These are phyloP conservation scores for Catharus fuscescens DNA, from an alignment of 2,113 vertebrate species.

Conservation along the genomic window DNA sequence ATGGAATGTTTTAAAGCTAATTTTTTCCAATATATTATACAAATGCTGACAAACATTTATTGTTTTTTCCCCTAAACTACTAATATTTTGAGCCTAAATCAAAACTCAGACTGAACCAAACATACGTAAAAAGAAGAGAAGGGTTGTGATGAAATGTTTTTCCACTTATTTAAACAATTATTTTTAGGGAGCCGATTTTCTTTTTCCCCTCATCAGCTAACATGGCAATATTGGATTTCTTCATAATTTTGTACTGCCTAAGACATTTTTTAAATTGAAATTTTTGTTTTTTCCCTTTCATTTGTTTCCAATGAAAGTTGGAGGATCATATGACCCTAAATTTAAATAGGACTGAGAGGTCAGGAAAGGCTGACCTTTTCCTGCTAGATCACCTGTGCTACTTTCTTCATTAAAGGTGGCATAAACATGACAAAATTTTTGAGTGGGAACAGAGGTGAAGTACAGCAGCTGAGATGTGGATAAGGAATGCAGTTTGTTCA, in stretches of 20 bases:
- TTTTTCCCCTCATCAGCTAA: conserved; percentile 48
- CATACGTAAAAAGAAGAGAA: conserved; percentile 54
- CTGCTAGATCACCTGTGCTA: neutral
- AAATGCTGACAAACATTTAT: conserved; percentile 39
- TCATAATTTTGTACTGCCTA: conserved; percentile 63
- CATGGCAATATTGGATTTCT: conserved; percentile 66
- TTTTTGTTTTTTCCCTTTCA: conserved; percentile 40
- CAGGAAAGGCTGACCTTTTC: conserved; percentile 33
- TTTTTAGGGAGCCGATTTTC: conserved; percentile 69
- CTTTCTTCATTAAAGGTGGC: conserved; percentile 22
- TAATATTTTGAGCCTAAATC: conserved; percentile 70
- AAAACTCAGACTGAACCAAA: conserved; percentile 64
- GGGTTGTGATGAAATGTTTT: conserved; percentile 57
- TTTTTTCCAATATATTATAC: conserved; percentile 41
- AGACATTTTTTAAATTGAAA: conserved; percentile 70
- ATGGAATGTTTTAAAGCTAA: neutral
- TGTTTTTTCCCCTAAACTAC: neutral
- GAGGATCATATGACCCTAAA: conserved; percentile 37
- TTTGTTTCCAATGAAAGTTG: conserved; percentile 66
- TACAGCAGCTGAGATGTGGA: neutral
- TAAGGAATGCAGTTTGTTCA: neutral
- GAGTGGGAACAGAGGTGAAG: neutral
- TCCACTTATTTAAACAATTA: conserved; percentile 69
- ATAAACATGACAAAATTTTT: neutral
- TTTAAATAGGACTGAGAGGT: neutral